These are phyloP conservation scores for Acromyrmex charruanus DNA, from an alignment of 1,140 invertebrate genomes.

Conservation along the genomic window DNA sequence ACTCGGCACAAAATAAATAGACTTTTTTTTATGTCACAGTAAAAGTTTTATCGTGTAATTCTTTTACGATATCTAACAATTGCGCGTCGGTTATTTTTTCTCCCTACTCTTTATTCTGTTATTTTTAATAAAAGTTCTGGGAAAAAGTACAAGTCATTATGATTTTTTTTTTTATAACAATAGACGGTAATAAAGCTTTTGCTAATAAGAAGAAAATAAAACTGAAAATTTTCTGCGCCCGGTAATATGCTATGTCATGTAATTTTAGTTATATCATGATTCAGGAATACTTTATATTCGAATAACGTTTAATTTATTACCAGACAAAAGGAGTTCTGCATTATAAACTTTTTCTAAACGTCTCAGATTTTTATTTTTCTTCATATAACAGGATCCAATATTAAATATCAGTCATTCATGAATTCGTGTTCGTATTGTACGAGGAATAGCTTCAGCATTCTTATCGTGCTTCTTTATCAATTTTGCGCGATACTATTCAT, in stretches of 20 bases:
- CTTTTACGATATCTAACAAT: constrained; percentile 7
- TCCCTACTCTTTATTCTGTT: not conserved
- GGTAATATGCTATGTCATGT: not conserved
- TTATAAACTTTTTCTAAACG: not conserved
- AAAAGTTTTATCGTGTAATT: constrained; percentile 50
- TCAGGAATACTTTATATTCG: constrained; percentile 3
- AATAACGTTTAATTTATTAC: constrained; percentile 22
- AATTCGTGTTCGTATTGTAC: constrained; percentile 11
- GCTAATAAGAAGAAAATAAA: constrained; percentile 5
- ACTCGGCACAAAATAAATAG: not conserved
- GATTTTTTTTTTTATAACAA: constrained; percentile 15
- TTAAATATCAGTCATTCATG: constrained; percentile 22
- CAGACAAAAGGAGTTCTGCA: not conserved
- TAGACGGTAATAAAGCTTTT: constrained; percentile 44
- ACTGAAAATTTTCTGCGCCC: not conserved
- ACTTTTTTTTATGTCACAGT: constrained; percentile 28
- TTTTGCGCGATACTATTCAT: constrained; percentile 34
- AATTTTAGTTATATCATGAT: constrained; percentile 14
- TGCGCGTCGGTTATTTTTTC: constrained; percentile 4
- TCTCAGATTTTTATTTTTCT: constrained; percentile 10
- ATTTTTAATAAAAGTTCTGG: constrained; percentile 14
- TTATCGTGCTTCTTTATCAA: not conserved
- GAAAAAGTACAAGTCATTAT: constrained; percentile 33
- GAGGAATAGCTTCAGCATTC: not conserved
- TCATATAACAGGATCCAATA: not conserved